phyloP scores from a whole-genome alignment of 1,140 invertebrate genomes.

The Achroia grisella region DNA sequence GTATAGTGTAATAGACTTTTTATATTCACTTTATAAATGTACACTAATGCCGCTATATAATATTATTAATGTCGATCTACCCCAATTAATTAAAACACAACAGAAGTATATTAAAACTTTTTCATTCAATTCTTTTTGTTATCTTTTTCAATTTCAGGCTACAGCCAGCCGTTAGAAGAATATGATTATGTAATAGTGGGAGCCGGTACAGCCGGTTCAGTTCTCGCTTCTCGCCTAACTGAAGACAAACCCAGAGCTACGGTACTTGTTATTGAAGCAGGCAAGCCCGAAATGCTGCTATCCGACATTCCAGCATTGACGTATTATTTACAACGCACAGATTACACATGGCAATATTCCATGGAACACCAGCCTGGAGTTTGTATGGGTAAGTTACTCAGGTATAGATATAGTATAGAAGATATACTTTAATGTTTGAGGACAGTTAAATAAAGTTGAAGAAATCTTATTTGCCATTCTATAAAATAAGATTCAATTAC shows the following conservation, averaged over 20 bases:
- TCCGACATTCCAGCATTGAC: constrained; percentile 83
- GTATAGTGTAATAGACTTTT: too few species aligned
- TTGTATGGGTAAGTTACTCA: constrained; percentile 36
- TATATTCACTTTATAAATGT: too few species aligned
- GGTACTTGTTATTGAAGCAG: constrained; percentile 87
- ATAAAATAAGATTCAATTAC: too few species aligned
- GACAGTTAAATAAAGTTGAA: too few species aligned
- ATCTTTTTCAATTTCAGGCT: constrained; percentile 24
- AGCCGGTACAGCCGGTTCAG: constrained; percentile 90
- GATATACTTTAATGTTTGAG: too few species aligned
- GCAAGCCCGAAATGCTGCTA: constrained; percentile 85
- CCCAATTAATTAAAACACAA: too few species aligned
- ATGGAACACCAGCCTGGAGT: constrained; percentile 78
- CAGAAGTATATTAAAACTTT: too few species aligned
- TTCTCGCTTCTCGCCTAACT: constrained; percentile 89
- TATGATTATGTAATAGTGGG: constrained; percentile 91
- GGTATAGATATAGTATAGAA: too few species aligned
- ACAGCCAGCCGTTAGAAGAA: constrained; percentile 47
- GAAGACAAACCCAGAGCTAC: constrained; percentile 82
- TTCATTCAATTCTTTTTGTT: too few species aligned
- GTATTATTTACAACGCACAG: constrained; percentile 81
- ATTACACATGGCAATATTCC: constrained; percentile 93
- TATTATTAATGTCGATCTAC: too few species aligned
- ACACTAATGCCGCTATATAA: too few species aligned
- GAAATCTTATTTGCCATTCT: too few species aligned